Evolutionary conservation across 2,888 invertebrate species (phyloP).

Genomic region (Lycophotia porphyrea): DNA sequence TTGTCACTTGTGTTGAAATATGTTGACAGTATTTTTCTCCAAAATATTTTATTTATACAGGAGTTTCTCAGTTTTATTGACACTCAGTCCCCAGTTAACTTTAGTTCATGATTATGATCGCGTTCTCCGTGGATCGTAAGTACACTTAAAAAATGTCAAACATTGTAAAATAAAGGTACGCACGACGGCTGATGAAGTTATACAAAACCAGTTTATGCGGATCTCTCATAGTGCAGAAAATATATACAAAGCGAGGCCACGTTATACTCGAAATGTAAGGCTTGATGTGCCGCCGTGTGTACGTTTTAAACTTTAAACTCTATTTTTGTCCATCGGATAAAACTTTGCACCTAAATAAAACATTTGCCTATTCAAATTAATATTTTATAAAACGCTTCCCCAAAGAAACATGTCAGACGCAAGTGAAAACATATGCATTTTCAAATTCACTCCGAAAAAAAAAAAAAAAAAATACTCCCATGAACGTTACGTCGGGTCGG

Average conservation of each 20-base stretch:
- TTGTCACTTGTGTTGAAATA: background rate
- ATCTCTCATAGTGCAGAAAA: no score
- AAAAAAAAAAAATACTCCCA: constrained; percentile 3
- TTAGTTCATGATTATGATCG: background rate
- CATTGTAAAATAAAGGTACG: no score
- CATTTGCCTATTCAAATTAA: background rate
- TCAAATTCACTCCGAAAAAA: constrained; percentile 26
- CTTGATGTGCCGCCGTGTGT: no score
- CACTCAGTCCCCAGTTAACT: background rate
- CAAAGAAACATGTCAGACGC: background rate
- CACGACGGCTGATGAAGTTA: no score
- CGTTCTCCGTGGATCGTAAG: no score
- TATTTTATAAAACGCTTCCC: background rate
- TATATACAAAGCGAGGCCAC: no score
- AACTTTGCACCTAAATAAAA: background rate
- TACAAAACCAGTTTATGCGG: no score
- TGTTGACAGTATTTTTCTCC: background rate
- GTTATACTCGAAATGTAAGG: no score
- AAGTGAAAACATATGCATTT: constrained; percentile 37
- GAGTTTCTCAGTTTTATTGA: background rate
- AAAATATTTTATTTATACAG: background rate
- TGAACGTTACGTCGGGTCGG: constrained; percentile 38
- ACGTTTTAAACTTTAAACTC: background rate
- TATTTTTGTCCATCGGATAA: background rate
- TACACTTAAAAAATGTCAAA: no score